A percentile compares a stretch with the other conserved stretches of the same genome.
These are phyloP conservation scores for Polymixis lichenea DNA, from an alignment of 2,888 invertebrate genomes.

Conservation along the genomic window DNA sequence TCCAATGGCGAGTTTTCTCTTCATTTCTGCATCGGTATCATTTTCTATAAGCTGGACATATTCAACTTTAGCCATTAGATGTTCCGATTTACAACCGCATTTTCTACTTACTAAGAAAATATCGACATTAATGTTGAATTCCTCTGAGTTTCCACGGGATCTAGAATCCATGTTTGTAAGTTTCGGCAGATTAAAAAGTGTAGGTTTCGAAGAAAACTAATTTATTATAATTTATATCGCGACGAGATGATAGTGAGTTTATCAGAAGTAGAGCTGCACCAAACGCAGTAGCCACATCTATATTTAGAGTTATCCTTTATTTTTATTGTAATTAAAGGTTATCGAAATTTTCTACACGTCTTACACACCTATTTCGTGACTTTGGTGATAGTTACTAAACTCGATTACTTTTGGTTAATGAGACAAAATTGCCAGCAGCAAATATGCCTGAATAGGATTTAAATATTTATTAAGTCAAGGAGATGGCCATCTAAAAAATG, in stretches of 20 bases:
- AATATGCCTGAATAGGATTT: conserved; percentile 1
- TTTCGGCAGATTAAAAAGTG: not conserved
- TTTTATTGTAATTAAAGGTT: not conserved
- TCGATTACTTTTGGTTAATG: not conserved
- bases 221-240: not conserved
- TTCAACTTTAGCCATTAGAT: not conserved
- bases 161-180: not conserved
- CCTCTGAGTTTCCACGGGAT: not conserved
- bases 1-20: not conserved
- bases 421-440: not conserved
- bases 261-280: not conserved
- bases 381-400: not conserved
- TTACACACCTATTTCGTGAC: not conserved
- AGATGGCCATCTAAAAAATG: not conserved
- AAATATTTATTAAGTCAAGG: not conserved
- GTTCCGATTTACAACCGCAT: not conserved
- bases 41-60: not conserved
- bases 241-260: not conserved
- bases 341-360: conserved; percentile 1
- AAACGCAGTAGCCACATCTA: not conserved
- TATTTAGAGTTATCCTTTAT: not conserved
- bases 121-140: not conserved
- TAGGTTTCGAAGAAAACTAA: not conserved
- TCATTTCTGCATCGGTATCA: not conserved
- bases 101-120: not conserved